phyloP scores from a whole-genome alignment of 2,113 vertebrate species.

The Eolophus roseicapilla region DNA sequence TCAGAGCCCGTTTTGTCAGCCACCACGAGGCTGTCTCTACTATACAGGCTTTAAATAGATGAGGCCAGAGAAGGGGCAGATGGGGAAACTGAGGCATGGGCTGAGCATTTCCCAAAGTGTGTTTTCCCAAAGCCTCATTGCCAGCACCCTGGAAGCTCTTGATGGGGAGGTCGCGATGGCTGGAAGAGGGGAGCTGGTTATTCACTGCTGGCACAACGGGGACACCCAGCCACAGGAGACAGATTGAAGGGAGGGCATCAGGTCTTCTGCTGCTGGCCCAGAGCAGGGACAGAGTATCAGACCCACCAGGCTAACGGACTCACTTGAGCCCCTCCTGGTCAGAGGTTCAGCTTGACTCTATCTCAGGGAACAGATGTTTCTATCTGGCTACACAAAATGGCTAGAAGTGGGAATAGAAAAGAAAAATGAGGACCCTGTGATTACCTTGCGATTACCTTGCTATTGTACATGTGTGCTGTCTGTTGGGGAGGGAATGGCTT shows the following conservation, averaged over 20 bases:
- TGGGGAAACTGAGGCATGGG: background rate
- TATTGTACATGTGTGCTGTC: fast-evolving
- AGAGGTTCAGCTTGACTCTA: background rate
- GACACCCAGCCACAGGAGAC: background rate
- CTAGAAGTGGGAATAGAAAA: background rate
- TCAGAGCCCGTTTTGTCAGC: background rate
- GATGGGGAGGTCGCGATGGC: background rate
- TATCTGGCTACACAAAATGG: background rate
- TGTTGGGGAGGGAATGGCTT: background rate
- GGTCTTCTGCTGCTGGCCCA: background rate
- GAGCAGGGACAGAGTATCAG: fast-evolving
- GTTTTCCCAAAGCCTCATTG: background rate
- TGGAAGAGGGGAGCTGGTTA: background rate
- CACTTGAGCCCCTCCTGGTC: fast-evolving
- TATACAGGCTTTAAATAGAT: background rate
- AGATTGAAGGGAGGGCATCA: background rate
- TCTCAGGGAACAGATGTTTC: background rate
- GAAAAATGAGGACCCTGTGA: background rate
- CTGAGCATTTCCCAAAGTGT: background rate
- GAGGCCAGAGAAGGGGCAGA: background rate
- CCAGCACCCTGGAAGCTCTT: background rate
- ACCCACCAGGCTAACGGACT: background rate
- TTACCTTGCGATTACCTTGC: background rate
- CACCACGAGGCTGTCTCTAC: background rate
- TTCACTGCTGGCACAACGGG: fast-evolving